Base-by-base conservation (phyloP, 2,797 vertebrate genomes). In the Buphagus erythrorhynchus region DNA sequence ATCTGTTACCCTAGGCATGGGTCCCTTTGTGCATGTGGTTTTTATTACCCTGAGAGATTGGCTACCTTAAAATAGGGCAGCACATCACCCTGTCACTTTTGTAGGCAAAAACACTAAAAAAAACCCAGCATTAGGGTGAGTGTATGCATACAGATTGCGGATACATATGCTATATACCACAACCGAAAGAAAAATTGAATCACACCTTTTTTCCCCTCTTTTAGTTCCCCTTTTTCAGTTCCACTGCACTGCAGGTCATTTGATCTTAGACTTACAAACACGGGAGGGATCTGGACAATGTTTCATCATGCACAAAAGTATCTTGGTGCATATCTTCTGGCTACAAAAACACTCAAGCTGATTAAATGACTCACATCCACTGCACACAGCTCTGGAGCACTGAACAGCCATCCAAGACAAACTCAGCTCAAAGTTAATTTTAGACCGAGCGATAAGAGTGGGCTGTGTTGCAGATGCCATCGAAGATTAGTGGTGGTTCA, bases 21-120 rank as follows among this genome's bases (percentile, higher is more conserved):
- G 42, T 21, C 79, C 65, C 48, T 88, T 67, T 93, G 62, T 6
- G 18, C 69, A 90, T 12, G 4, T 24, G 55, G 36, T 33, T 97
- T 92, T 84, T 80, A 92, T 82, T 94, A 91, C 51, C 71, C 57
- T 78, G 73, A 89, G 68, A 90, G 85, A 72, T 22, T 46, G 42
- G 35, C 29, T 54, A 48, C 18, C 19, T 16, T 48, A 40, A 52
- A 88, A 73, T 4, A 71, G 43, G 49, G 49, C 67, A 90, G 58
- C 2, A 0, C 18, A 21, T 71, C 89, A 89, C 55, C 35, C 67
- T 54, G 51, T 31, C 61, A 35, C 25, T 80, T 57, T 46, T 65
- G 38, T n/a, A 67, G 10, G 73, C 35, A 86, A 74, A 88, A 86
- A 58, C 14, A 51, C 25, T 19, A 72, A 86, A 80, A 90, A 48